Conservation (phyloP, 2,113 vertebrate genomes). For the Lethenteron camtschaticum region DNA sequence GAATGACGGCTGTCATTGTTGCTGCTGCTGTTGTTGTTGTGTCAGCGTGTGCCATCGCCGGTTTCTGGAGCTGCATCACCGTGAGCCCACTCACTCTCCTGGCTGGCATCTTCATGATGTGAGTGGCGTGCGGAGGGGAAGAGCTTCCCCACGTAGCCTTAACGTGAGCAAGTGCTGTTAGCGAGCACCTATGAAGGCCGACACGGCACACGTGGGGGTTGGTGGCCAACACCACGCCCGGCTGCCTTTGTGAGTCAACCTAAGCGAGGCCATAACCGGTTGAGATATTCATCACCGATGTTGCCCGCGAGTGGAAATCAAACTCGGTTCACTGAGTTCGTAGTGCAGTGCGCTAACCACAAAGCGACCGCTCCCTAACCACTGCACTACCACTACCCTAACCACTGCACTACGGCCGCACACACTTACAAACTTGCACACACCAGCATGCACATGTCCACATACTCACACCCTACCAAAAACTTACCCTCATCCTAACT, state of each 20-base stretch:
- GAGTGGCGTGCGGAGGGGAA: background rate
- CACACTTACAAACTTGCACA: too few species aligned
- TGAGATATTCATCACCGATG: too few species aligned
- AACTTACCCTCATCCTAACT: too few species aligned
- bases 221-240: background rate
- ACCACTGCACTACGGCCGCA: too few species aligned
- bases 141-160: background rate
- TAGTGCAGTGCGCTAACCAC: too few species aligned
- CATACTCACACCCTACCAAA: too few species aligned
- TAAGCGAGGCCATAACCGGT: background rate
- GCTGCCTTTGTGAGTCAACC: background rate
- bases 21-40: background rate
- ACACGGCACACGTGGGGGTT: background rate
- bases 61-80: background rate
- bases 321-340: too few species aligned
- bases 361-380: too few species aligned
- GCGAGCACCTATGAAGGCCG: background rate
- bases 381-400: too few species aligned
- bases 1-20: background rate
- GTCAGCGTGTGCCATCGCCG: conserved; percentile 1
- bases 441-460: too few species aligned
- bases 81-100: background rate
- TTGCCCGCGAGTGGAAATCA: too few species aligned
- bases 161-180: background rate
- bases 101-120: conserved; percentile 2